phyloP scores from a whole-genome alignment of 2,888 invertebrate species.

The Hanleya hanleyi region DNA sequence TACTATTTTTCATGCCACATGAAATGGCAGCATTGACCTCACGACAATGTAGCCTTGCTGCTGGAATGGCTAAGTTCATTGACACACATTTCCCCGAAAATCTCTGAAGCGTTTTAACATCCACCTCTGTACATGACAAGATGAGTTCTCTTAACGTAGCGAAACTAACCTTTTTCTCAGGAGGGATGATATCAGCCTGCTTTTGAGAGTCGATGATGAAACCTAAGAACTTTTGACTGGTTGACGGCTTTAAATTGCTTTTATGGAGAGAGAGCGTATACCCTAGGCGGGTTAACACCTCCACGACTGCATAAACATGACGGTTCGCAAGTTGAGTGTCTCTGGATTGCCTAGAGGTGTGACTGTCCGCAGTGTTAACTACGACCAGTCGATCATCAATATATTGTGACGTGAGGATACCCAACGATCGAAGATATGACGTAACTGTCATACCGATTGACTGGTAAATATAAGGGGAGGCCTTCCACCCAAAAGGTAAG shows the following conservation, averaged over 20 bases:
- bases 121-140: background rate
- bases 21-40: slow-evolving; percentile 1
- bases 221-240: slow-evolving; percentile 11
- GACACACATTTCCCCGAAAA: slow-evolving; percentile 4
- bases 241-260: background rate
- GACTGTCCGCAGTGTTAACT: background rate
- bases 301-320: background rate
- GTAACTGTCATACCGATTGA: slow-evolving; percentile 17
- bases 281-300: slow-evolving; percentile 13
- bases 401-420: slow-evolving; percentile 13
- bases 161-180: slow-evolving; percentile 6
- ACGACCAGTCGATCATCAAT: slow-evolving; percentile 30
- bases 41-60: slow-evolving; percentile 12
- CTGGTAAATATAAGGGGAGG: slow-evolving; percentile 23
- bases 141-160: slow-evolving; percentile 5
- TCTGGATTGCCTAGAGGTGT: background rate
- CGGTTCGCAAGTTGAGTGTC: background rate
- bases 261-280: slow-evolving; percentile 13
- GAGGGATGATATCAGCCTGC: slow-evolving; percentile 1
- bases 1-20: background rate
- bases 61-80: slow-evolving; percentile 15
- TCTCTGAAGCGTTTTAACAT: background rate
- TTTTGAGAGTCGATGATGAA: slow-evolving; percentile 6
- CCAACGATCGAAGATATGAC: slow-evolving; percentile 6
- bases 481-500: slow-evolving; percentile 21